Base-by-base conservation (phyloP, 2,888 invertebrate species). In the Cephus runcator region DNA sequence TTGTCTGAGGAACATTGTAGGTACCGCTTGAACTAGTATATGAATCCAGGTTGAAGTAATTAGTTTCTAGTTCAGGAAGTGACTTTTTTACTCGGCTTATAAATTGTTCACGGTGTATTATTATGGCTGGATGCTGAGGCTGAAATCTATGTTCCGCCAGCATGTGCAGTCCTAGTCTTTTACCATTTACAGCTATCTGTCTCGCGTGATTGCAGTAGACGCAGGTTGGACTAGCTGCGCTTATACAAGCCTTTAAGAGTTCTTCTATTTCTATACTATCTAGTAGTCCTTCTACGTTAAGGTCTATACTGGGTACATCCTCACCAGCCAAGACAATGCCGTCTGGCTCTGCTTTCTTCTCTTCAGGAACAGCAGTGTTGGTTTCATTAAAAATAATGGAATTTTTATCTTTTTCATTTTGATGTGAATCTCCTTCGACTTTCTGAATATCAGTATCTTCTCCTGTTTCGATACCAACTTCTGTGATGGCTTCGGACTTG, bases 141-240 rank as follows among this genome's bases (percentile, higher is more conserved):
- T 91, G 94, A 89, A 96, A 97, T 11, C 96, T 93, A 91, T 97
- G 97, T 87, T 96, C 94, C 0, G 95, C 94, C 30, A 97, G 94
- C 91, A 97, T 94, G 88, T 97, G 97, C 69, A 97, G 91, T 11
- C 95, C 95, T 75, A 97, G 92, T 87, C 96, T 96, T 89, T 95
- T 95, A 76, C 96, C 97, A 90, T 97, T 96, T 0, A 97, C 96
- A 15, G 96, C 96, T 84, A 97, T 96, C 86, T 96, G 95, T 33
- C 96, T 93, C 0, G 96, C 97, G 92, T 97, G 97, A 88, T 97
- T 96, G 88, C 97, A 97, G 90, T 96, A 97, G 78, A 97, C 94
- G 90, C 97, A 97, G 80, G 93, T 93, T 11, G 94, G 92, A 87
- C 95, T 94, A 0, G 96, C 95, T 23, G 94, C 93, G 82, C 93